Conservation (phyloP, 2,113 vertebrate species). For the Oceanites oceanicus region DNA sequence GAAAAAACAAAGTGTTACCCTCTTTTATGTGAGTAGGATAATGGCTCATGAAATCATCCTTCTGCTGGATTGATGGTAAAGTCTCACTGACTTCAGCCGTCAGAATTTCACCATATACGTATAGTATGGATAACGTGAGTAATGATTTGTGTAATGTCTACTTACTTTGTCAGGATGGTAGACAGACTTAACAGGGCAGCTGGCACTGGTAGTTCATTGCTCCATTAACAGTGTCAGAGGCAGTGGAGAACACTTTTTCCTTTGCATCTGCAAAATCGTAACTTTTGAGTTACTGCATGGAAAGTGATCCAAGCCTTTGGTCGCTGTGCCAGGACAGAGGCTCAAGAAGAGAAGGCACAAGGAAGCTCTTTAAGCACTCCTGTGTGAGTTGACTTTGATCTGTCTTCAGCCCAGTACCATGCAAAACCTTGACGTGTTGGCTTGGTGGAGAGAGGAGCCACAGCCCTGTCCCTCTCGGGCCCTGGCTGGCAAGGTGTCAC, state of each 20-base stretch:
- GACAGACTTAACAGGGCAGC: not conserved
- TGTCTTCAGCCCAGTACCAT: accelerated
- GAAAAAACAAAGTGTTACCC: not conserved
- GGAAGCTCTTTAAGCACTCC: not conserved
- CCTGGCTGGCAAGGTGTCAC: not conserved
- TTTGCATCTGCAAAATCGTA: not conserved
- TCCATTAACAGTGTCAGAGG: not conserved
- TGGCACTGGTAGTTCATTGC: not conserved
- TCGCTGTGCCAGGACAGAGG: accelerated
- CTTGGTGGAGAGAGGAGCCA: not conserved
- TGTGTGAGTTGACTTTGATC: accelerated
- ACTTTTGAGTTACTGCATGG: not conserved
- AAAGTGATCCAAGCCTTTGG: not conserved
- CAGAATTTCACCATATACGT: not conserved
- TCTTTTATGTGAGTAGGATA: not conserved
- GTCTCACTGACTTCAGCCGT: not conserved
- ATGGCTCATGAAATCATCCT: not conserved
- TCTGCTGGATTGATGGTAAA: not conserved
- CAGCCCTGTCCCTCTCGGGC: not conserved
- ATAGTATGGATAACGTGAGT: not conserved
- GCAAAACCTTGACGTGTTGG: not conserved
- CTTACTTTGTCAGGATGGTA: not conserved
- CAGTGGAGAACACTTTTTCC: not conserved
- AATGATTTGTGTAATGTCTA: not conserved
- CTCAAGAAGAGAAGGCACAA: not conserved